Base-by-base conservation (phyloP, 37 sponge, comb jelly and placozoan species). In the Haliclona indistincta region DNA sequence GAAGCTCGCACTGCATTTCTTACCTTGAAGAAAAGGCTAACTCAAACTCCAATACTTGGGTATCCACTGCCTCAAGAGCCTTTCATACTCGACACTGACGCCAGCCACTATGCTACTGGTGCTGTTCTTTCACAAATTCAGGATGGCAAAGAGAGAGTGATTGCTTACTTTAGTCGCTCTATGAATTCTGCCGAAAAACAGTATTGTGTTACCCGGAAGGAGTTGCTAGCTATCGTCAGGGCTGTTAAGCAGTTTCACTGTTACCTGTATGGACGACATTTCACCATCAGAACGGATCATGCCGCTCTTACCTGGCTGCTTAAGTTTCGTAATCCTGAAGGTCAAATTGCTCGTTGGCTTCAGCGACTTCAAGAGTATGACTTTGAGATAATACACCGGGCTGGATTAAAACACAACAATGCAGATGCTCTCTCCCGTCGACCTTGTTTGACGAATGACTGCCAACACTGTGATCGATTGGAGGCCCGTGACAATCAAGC, bases 21-120 rank as follows among this genome's bases (percentile, higher is more conserved):
- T 11, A 23, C n/a, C 5, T 64, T 80, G 81, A 82, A 74, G 23
- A 33, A 36, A 33, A 52, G n/a, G 34, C 68, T 82, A 43, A 73
- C 55, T 38, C 28, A 33, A 2, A 68, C 83, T 32, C 83, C 83
- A 45, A 67, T 82, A 19, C 74, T 82, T 1, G 58, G 68, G n/a
- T 82, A 55, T 42, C 83, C 83, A 23, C 43, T 53, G 0, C 66
- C 66, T 39, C 4, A 4, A 17, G 39, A 65, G 43, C 35, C 28
- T 10, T 84, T 84, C 35, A 38, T 76, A 39, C 70, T 83, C 25
- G 85, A 84, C 23, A 76, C 76, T 3, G 71, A 84, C 26, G 78
- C 85, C 30, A 56, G 66, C 37, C 49, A 55, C 2, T 20, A 10
- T 32, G 67, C 66, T 20, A 23, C 68, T 4, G 85, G 85, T 2